phyloP scores from a whole-genome alignment of 2,888 invertebrate species.

The Drepanosiphum platanoidis region DNA sequence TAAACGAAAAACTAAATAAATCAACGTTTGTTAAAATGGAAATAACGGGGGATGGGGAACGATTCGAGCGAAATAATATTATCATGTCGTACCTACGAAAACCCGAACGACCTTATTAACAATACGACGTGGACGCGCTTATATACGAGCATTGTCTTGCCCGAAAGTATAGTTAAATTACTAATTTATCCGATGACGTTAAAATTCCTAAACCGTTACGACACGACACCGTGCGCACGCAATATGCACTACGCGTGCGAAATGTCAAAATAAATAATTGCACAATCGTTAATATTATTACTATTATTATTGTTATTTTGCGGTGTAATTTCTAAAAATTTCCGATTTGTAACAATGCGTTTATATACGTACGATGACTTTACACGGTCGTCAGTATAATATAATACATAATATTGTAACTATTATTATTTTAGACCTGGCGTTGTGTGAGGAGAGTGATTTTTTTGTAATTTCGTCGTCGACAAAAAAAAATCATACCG shows the following conservation, averaged over 20 bases:
- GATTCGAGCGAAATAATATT: too few species aligned
- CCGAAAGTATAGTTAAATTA: neutral
- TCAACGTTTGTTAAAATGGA: too few species aligned
- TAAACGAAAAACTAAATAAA: too few species aligned
- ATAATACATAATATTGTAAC: neutral
- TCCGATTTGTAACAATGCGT: neutral
- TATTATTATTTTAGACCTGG: neutral
- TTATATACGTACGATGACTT: neutral
- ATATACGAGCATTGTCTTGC: neutral
- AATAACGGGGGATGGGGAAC: too few species aligned
- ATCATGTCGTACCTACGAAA: too few species aligned
- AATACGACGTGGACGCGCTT: neutral
- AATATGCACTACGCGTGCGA: neutral
- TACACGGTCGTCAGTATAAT: too few species aligned
- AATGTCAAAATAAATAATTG: slow-evolving; percentile 19
- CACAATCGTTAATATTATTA: slow-evolving; percentile 7
- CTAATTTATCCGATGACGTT: neutral
- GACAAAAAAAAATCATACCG: too few species aligned
- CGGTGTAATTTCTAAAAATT: neutral
- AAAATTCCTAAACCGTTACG: neutral
- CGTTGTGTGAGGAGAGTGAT: too few species aligned
- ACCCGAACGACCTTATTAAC: too few species aligned
- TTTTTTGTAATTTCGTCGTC: too few species aligned
- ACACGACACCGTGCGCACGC: neutral
- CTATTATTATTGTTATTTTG: too few species aligned